phyloP scores from a whole-genome alignment of 2,888 invertebrate genomes.

The Drosophila multiciliata region DNA sequence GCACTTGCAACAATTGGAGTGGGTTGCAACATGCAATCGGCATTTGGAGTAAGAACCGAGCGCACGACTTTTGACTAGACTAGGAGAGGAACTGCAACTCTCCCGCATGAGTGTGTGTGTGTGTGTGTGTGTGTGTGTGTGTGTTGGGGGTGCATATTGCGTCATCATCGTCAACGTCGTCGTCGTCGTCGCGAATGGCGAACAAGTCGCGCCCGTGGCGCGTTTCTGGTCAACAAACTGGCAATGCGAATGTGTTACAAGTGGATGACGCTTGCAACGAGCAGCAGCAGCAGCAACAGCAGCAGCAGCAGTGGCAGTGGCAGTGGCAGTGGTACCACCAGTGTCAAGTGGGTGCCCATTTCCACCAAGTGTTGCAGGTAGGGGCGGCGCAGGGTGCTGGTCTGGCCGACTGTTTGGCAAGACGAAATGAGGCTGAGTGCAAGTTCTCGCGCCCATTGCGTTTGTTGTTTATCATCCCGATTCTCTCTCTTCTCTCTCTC shows the following conservation, averaged over 20 bases:
- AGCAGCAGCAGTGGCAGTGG: constrained; percentile 9
- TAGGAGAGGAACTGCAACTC: constrained; percentile 47
- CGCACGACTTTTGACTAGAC: constrained; percentile 46
- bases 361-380: neutral
- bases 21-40: constrained; percentile 44
- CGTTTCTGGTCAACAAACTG: constrained; percentile 57
- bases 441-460: constrained; percentile 64
- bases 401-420: constrained; percentile 40
- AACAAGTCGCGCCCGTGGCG: constrained; percentile 59
- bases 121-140: constrained; percentile 16
- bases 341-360: constrained; percentile 49
- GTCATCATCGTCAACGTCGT: constrained; percentile 57
- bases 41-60: constrained; percentile 63
- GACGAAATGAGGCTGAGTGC: constrained; percentile 75
- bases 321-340: neutral
- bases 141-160: constrained; percentile 60
- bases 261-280: constrained; percentile 63
- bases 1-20: constrained; percentile 51
- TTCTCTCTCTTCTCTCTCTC: constrained; percentile 24
- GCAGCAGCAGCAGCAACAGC: constrained; percentile 7
- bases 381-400: constrained; percentile 9
- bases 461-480: constrained; percentile 50
- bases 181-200: constrained; percentile 44
- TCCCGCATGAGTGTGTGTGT: constrained; percentile 20
- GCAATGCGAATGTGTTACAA: constrained; percentile 71